Evolutionary conservation across 2,797 vertebrate species (phyloP).

Genomic region (Rhinichthys osculus): DNA sequence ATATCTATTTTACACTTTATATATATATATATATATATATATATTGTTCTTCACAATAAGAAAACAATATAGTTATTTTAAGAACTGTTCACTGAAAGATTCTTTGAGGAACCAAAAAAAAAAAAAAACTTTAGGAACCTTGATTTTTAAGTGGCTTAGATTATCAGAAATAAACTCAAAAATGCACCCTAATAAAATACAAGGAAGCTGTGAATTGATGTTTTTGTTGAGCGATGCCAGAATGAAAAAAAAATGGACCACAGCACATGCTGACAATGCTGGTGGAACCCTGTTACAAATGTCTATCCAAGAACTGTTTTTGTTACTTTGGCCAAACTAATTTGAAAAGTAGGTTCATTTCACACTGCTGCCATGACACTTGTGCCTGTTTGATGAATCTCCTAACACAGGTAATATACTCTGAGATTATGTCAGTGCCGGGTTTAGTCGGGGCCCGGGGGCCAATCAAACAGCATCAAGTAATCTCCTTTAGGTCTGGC

Average conservation of each 20-base stretch:
- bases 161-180: neutral
- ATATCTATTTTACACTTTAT: too few relatives aligned
- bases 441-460: neutral
- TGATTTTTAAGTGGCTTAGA: neutral
- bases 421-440: neutral
- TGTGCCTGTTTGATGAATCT: neutral
- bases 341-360: neutral
- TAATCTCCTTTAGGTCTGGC: neutral
- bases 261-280: neutral
- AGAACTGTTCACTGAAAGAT: neutral
- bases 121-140: neutral
- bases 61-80: neutral
- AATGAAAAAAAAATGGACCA: neutral
- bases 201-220: neutral
- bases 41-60: too few relatives aligned
- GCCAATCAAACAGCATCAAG: neutral
- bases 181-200: neutral
- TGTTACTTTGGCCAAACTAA: neutral
- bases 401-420: neutral
- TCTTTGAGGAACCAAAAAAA: neutral
- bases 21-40: too few relatives aligned
- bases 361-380: neutral
- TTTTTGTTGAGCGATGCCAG: neutral
- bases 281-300: neutral
- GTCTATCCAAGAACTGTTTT: neutral